Percentiles rank a stretch among this genome's conserved stretches.
Evolutionary conservation across 2,888 invertebrate species (phyloP).

Genomic region (Allygus modestus): DNA sequence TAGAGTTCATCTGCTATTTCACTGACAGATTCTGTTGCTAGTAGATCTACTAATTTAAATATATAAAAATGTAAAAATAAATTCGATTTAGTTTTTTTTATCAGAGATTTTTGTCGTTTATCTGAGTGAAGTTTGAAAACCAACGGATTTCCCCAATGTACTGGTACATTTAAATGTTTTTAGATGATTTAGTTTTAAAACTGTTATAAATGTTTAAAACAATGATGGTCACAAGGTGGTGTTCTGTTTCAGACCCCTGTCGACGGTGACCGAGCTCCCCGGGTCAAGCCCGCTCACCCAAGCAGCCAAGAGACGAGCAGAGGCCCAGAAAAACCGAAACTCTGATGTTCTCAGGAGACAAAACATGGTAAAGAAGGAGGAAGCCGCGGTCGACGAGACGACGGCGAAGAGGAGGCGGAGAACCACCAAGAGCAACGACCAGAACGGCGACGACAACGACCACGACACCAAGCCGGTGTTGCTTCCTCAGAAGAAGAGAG

Average conservation of each 20-base stretch:
- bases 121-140: too few relatives aligned
- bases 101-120: too few relatives aligned
- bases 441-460: constrained; percentile 65
- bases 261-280: constrained; percentile 53
- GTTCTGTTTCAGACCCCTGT: constrained; percentile 64
- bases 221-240: too few relatives aligned
- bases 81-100: too few relatives aligned
- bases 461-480: constrained; percentile 66
- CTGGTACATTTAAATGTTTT: too few relatives aligned
- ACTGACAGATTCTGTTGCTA: too few relatives aligned
- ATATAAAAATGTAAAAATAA: too few relatives aligned
- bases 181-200: too few relatives aligned
- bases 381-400: constrained; percentile 53
- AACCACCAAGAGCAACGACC: constrained; percentile 62
- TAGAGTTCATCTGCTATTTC: too few relatives aligned
- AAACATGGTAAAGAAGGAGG: constrained; percentile 67
- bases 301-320: constrained; percentile 60
- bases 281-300: constrained; percentile 57
- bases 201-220: too few relatives aligned
- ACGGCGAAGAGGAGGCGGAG: constrained; percentile 61
- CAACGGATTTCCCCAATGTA: too few relatives aligned
- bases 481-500: constrained; percentile 80
- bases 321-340: constrained; percentile 66
- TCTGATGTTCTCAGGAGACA: constrained; percentile 68
- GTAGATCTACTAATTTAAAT: too few relatives aligned